Conservation (phyloP, 2,888 invertebrate genomes). For the Hesperia comma region DNA sequence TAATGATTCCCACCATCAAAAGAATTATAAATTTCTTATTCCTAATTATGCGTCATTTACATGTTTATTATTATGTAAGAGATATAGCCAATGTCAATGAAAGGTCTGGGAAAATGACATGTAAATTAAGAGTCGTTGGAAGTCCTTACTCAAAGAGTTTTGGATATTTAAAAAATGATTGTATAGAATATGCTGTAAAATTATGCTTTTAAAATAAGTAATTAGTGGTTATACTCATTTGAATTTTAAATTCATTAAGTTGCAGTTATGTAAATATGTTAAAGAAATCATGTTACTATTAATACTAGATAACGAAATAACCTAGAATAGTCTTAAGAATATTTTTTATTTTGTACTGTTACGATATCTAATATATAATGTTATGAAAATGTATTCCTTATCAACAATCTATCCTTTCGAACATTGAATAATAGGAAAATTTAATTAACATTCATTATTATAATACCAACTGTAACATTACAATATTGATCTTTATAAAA, state of each 20-base stretch:
- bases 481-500: background rate
- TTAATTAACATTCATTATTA: background rate
- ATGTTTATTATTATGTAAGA: background rate
- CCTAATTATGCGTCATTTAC: background rate
- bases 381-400: background rate
- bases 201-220: background rate
- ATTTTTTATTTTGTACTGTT: slow-evolving; percentile 1
- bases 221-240: slow-evolving; percentile 1
- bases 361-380: background rate
- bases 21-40: background rate
- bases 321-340: background rate
- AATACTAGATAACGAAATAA: background rate
- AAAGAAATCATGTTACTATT: background rate
- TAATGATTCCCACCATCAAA: background rate
- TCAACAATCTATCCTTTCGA: too few relatives aligned
- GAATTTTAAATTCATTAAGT: slow-evolving; percentile 1
- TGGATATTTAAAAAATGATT: too few relatives aligned
- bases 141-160: too few relatives aligned
- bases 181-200: background rate
- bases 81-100: background rate
- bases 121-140: background rate
- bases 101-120: background rate
- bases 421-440: too few relatives aligned
- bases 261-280: background rate
- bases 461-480: slow-evolving; percentile 6